phyloP scores from a whole-genome alignment of 2,888 invertebrate genomes.

The Liposcelis brunnea region DNA sequence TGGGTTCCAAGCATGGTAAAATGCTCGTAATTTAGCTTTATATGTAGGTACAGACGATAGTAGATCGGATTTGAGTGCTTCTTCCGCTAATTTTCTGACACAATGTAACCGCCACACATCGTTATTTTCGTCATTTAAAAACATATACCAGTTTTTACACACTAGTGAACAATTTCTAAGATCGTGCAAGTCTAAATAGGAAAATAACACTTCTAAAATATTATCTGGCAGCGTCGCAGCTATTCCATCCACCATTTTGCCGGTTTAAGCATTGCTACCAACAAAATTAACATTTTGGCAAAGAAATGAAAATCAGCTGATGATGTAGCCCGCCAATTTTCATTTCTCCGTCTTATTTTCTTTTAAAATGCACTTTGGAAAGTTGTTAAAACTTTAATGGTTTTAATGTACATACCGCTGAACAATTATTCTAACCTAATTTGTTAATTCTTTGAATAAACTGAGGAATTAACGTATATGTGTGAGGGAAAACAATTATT shows the following conservation, averaged over 20 bases:
- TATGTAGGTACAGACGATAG: conserved; percentile 74
- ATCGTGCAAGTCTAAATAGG: conserved; percentile 73
- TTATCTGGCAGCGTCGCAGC: conserved; percentile 54
- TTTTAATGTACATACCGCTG: too few relatives aligned
- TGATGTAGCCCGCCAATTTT: not conserved
- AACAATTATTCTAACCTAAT: too few relatives aligned
- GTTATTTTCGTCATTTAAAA: conserved; percentile 82
- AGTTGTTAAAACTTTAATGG: too few relatives aligned
- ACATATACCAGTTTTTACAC: conserved; percentile 83
- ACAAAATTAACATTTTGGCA: not conserved
- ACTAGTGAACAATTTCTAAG: conserved; percentile 77
- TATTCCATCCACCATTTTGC: conserved; percentile 41
- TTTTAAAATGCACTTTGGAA: too few relatives aligned
- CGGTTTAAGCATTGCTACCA: conserved; percentile 17
- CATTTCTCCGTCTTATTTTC: too few relatives aligned
- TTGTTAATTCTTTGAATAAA: too few relatives aligned
- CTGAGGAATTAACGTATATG: too few relatives aligned
- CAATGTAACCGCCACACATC: conserved; percentile 91
- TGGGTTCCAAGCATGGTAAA: conserved; percentile 92
- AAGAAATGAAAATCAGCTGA: conserved; percentile 12
- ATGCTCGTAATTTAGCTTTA: conserved; percentile 86
- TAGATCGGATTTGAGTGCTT: conserved; percentile 76
- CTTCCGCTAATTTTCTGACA: conserved; percentile 68
- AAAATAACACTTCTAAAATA: conserved; percentile 79
- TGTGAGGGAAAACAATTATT: too few relatives aligned